phyloP scores from a whole-genome alignment of 2,113 vertebrate species.

The Daubentonia madagascariensis region DNA sequence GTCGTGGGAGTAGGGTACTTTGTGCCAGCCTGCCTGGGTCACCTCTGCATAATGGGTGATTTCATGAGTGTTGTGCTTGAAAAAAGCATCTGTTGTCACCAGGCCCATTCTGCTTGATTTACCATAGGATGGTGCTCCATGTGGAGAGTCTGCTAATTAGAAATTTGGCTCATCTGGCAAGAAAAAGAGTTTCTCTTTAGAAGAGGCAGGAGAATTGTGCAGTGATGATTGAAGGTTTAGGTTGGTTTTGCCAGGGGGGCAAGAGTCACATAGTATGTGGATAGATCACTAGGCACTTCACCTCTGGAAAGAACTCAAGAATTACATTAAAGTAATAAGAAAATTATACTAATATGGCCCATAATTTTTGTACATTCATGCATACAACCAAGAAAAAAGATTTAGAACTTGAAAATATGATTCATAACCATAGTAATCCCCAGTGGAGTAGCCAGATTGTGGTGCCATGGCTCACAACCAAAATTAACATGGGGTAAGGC shows the following conservation, averaged over 20 bases:
- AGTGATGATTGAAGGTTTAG: background rate
- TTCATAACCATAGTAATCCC: background rate
- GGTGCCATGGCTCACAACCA: background rate
- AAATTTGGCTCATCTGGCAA: background rate
- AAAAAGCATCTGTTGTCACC: conserved; percentile 35
- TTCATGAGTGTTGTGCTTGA: background rate
- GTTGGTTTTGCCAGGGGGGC: background rate
- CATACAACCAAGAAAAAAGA: background rate
- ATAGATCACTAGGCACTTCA: background rate
- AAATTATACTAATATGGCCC: background rate
- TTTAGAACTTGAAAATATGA: background rate
- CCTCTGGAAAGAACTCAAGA: background rate
- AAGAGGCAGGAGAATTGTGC: background rate
- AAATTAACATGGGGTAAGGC: background rate
- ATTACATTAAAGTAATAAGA: background rate
- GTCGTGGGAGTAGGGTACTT: background rate
- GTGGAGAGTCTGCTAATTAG: conserved; percentile 25
- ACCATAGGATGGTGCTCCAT: background rate
- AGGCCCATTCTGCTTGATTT: conserved; percentile 23
- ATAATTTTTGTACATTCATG: background rate
- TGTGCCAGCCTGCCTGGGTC: background rate
- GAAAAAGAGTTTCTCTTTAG: background rate
- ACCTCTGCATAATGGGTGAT: background rate
- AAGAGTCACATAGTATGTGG: background rate
- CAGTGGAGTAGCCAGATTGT: background rate